A percentile compares a stretch with the other conserved stretches of the same genome.
Evolutionary conservation across 2,797 vertebrate genomes (phyloP).

Genomic region (Pipistrellus pygmaeus): DNA sequence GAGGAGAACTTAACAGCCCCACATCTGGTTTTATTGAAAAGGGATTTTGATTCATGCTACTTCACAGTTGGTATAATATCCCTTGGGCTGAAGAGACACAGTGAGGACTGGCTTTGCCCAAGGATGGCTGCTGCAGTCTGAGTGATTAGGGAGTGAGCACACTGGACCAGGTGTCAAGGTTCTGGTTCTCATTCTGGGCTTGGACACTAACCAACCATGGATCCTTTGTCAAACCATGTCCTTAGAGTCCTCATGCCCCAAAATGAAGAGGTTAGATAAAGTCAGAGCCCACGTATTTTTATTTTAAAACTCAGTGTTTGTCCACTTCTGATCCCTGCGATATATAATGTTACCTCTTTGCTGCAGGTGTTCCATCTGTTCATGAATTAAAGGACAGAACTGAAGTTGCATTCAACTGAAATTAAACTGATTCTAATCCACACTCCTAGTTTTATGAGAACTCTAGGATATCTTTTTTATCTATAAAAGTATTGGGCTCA

Average conservation of each 20-base stretch:
- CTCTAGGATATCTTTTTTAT: neutral
- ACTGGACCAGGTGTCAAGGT: fast-evolving
- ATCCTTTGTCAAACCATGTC: neutral
- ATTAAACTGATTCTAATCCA: neutral
- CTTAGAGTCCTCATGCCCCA: neutral
- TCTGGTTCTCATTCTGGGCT: neutral
- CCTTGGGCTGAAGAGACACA: neutral
- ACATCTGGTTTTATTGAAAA: neutral
- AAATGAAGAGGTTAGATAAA: neutral
- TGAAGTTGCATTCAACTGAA: neutral
- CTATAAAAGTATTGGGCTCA: neutral
- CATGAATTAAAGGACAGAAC: neutral
- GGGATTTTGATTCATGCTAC: neutral
- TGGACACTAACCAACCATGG: too few relatives aligned
- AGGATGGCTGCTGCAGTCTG: neutral
- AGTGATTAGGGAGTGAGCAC: neutral
- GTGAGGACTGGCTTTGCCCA: neutral
- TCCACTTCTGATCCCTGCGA: neutral
- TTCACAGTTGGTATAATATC: neutral
- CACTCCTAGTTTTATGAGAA: neutral
- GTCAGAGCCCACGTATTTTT: neutral
- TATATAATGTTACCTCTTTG: neutral
- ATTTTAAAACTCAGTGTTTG: neutral
- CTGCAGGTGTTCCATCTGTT: neutral
- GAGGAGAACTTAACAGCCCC: neutral